Percentiles rank a stretch among this genome's conserved stretches.
Evolutionary conservation across 2,888 invertebrate genomes (phyloP).

Genomic region (Himalopsyche anomala): DNA sequence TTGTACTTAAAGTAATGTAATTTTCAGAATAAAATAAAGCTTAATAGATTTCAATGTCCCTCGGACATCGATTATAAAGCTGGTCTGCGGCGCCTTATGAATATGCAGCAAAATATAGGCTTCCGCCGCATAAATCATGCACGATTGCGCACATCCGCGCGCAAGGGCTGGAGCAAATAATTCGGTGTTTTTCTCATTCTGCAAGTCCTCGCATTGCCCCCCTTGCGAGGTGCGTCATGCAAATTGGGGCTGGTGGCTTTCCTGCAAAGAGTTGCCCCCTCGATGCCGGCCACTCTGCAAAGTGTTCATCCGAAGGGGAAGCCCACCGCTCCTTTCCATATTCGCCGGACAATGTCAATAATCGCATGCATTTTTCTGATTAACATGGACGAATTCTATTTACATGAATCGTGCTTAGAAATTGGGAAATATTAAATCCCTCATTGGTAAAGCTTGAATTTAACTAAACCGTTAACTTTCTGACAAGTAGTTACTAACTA

Average conservation of each 20-base stretch:
- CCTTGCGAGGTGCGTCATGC: conserved; percentile 7
- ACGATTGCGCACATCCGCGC: background rate
- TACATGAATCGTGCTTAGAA: too few species aligned
- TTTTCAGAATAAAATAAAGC: too few species aligned
- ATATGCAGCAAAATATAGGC: background rate
- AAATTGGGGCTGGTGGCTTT: background rate
- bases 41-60: too few species aligned
- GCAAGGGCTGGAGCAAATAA: background rate
- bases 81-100: background rate
- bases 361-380: too few species aligned
- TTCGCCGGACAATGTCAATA: background rate
- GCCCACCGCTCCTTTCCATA: background rate
- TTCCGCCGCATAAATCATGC: background rate
- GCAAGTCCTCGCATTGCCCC: background rate
- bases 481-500: too few species aligned
- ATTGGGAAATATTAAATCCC: too few species aligned
- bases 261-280: conserved; percentile 5
- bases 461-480: too few species aligned
- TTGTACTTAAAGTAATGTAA: too few species aligned
- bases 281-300: background rate
- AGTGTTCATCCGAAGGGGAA: conserved; percentile 4
- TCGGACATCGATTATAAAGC: too few species aligned
- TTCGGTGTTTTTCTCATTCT: conserved; percentile 4
- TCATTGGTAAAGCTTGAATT: too few species aligned
- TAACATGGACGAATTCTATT: too few species aligned